Conservation (phyloP, 2,797 vertebrate species). For the Enteromius thamalakanensis region DNA sequence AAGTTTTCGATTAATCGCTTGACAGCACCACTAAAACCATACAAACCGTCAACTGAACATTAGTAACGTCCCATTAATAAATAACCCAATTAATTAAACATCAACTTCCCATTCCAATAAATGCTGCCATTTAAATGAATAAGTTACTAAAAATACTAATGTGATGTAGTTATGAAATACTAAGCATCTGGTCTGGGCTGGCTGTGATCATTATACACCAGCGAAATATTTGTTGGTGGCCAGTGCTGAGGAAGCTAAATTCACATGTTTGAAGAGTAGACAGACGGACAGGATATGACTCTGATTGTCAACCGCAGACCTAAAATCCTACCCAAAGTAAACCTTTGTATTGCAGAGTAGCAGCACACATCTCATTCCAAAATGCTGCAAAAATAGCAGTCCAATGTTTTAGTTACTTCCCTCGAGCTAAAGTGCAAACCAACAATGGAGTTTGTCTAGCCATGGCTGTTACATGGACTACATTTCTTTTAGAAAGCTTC, state of each 20-base stretch:
- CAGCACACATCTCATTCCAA: conserved; percentile 23
- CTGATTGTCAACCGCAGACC: conserved; percentile 59
- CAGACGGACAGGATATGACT: conserved; percentile 67
- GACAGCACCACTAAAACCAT: background rate
- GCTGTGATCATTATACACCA: background rate
- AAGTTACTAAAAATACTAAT: background rate
- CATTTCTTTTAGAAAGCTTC: background rate
- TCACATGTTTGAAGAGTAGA: conserved; percentile 19
- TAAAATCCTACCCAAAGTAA: conserved; percentile 36
- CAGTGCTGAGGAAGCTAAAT: conserved; percentile 42
- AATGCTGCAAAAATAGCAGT: conserved; percentile 39
- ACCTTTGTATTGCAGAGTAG: conserved; percentile 34
- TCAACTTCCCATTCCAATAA: background rate
- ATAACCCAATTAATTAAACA: background rate
- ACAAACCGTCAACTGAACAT: background rate
- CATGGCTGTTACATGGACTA: background rate
- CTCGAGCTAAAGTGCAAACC: conserved; percentile 16
- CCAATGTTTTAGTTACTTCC: conserved; percentile 40
- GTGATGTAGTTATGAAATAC: background rate
- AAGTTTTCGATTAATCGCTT: too few relatives aligned
- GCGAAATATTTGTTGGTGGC: background rate
- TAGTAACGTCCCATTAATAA: background rate
- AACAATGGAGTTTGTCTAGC: conserved; percentile 1
- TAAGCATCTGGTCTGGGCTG: background rate
- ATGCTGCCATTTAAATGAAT: background rate